Evolutionary conservation across 2,113 vertebrate species (phyloP), one percentile per base, ranked within the genome.

Genomic region (Phasianus colchicus): DNA sequence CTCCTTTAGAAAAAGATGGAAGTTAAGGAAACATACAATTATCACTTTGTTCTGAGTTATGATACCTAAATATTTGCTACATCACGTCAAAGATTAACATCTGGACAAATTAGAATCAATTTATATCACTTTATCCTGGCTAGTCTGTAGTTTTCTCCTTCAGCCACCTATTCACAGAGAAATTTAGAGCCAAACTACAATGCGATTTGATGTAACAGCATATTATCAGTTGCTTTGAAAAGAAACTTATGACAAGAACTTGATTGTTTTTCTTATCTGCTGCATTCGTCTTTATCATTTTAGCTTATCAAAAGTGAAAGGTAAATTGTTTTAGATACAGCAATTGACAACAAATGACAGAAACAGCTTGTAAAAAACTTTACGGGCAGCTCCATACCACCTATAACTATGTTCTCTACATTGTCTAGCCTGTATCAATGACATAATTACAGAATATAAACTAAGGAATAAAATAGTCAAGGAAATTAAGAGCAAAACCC

Each of bases 401-500:
- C 88, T 70, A 5, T 27, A 63, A 73, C 38, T 42, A 16, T 32
- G 50, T 11, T 52, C 42, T 57, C 57, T 42, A 1, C 1, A 22
- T 8, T 29, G 34, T 47, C 72, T 80, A 86, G 42, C 69, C 69
- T 30, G 11, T 15, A 30, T 77, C 83, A 78, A 13, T 9, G 61
- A 9, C 34, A 54, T 77, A 27, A 64, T 5, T 36, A 43, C 48
- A 58, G 42, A 72, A 72, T 7, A 82, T 15, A 73, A 90, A 1
- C 58, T 54, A 82, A 94, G 86, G 81, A 75, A 90, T 17, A 47
- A 85, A 29, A 30, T 57, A 70, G 32, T 25, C 61, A 61, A 81
- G 57, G 65, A 88, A 96, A 96, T 82, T 32, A 84, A 57, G 57
- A 90, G 58, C 43, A 42, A 78, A 83, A 0, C n/a, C 19, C 36